Evolutionary conservation across 2,888 invertebrate species (phyloP).

Genomic region (Drosophila flavopinicola): DNA sequence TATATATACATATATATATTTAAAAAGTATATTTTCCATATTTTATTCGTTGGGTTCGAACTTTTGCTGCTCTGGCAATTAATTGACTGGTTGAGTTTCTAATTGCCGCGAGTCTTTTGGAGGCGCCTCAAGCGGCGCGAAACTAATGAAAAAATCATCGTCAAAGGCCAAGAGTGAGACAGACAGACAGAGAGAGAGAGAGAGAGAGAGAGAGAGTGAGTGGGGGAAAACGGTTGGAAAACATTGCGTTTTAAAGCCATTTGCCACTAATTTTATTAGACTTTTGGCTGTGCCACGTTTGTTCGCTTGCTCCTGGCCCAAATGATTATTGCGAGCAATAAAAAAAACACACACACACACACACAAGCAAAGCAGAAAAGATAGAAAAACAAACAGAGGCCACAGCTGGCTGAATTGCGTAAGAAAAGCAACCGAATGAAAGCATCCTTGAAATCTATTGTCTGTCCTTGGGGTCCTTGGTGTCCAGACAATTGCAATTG

Average conservation of each 20-base stretch:
- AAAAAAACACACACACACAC: constrained; percentile 35
- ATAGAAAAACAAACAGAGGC: no score
- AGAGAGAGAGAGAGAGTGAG: constrained; percentile 13
- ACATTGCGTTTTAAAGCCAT: constrained; percentile 68
- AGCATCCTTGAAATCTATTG: constrained; percentile 78
- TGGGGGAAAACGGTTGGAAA: constrained; percentile 30
- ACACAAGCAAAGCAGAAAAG: no score
- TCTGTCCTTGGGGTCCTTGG: constrained; percentile 52
- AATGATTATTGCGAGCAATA: constrained; percentile 74
- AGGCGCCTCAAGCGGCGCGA: constrained; percentile 62
- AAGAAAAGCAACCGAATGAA: constrained; percentile 61
- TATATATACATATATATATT: no score
- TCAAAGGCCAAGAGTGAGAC: constrained; percentile 26
- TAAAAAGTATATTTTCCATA: constrained; percentile 33
- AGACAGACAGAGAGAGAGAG: constrained; percentile 16
- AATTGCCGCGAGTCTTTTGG: constrained; percentile 32
- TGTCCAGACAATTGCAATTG: constrained; percentile 67
- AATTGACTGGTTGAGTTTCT: constrained; percentile 48
- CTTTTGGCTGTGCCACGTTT: constrained; percentile 40
- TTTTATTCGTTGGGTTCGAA: constrained; percentile 31
- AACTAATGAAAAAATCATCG: constrained; percentile 60
- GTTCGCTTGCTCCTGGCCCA: constrained; percentile 39
- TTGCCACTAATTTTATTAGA: constrained; percentile 72
- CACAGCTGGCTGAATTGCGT: constrained; percentile 44
- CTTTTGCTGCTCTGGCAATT: constrained; percentile 34